Conservation (phyloP, 2,113 vertebrate species). For the Galeopterus variegatus region DNA sequence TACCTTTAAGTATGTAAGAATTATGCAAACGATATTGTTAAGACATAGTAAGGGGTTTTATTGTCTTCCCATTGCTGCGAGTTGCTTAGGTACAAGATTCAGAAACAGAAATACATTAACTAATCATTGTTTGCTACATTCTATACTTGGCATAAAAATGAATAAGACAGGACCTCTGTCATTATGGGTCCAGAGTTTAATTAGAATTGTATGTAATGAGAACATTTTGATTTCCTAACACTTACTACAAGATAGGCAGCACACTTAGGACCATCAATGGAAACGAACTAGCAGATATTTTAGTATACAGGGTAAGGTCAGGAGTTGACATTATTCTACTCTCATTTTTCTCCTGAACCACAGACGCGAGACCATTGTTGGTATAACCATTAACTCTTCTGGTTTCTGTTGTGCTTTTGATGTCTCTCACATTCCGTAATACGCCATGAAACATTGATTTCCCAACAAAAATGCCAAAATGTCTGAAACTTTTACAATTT, state of each 20-base stretch:
- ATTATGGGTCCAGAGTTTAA: background rate
- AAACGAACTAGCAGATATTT: background rate
- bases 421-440: background rate
- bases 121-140: background rate
- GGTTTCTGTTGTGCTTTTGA: background rate
- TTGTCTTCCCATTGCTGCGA: background rate
- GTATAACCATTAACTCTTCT: background rate
- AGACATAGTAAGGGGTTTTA: background rate
- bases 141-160: background rate
- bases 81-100: background rate
- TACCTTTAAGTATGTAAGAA: background rate
- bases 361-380: background rate
- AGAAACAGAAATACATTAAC: background rate
- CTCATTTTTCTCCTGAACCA: background rate
- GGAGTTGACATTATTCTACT: background rate
- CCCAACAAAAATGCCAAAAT: background rate
- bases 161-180: background rate
- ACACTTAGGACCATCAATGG: background rate
- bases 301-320: background rate
- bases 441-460: background rate
- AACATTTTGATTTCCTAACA: background rate
- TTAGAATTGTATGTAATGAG: background rate
- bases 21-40: background rate
- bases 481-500: background rate
- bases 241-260: background rate